phyloP scores from a whole-genome alignment of 2,797 vertebrate genomes.

The Gambelia wislizenii region DNA sequence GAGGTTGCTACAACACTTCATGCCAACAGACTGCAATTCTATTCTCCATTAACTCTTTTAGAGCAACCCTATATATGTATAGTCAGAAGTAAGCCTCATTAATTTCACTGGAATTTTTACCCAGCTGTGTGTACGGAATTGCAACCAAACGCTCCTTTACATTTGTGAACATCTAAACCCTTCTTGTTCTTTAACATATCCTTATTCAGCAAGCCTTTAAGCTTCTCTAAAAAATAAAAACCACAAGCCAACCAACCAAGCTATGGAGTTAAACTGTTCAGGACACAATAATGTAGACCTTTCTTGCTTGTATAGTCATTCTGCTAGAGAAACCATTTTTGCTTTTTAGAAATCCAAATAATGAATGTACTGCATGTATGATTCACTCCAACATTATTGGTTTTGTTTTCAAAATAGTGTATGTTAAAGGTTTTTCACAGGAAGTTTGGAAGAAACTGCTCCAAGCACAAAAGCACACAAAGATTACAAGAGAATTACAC shows the following conservation, averaged over 20 bases:
- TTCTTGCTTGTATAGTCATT: not conserved
- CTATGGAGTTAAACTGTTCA: not conserved
- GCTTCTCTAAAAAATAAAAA: not conserved
- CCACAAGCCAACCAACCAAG: not conserved
- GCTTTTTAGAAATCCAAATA: not conserved
- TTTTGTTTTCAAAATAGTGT: not conserved
- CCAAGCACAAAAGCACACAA: not conserved
- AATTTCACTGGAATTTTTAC: not conserved
- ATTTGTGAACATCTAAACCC: slow-evolving; percentile 11
- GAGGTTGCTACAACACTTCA: slow-evolving; percentile 75
- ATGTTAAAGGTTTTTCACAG: not conserved
- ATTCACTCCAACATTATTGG: not conserved
- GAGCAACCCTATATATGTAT: not conserved
- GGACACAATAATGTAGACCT: not conserved
- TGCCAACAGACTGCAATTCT: slow-evolving; percentile 71
- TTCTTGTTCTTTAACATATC: slow-evolving; percentile 11
- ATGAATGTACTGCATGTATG: not conserved
- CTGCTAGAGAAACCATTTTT: not conserved
- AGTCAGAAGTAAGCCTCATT: not conserved
- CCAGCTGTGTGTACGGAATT: not conserved
- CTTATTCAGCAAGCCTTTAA: slow-evolving; percentile 32
- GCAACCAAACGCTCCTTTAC: slow-evolving; percentile 20
- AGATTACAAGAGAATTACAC: not conserved
- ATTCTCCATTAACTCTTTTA: slow-evolving; percentile 75
- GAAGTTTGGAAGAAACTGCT: not conserved